These are phyloP conservation scores for Drymonia ruficornis DNA, from an alignment of 2,888 invertebrate genomes.

Conservation along the genomic window DNA sequence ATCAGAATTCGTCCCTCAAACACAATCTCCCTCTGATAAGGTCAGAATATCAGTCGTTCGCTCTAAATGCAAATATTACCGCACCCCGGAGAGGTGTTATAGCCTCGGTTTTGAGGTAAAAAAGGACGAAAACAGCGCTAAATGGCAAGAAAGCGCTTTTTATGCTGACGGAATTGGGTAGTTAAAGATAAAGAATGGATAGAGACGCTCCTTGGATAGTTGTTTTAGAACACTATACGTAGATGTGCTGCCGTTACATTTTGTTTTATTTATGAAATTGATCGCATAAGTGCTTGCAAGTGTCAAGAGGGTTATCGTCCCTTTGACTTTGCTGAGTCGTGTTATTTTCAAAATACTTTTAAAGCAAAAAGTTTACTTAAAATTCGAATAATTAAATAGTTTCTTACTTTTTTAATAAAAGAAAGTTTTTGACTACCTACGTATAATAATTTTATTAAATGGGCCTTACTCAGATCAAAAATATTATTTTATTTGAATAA, in stretches of 20 bases:
- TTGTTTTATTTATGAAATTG: constrained; percentile 40
- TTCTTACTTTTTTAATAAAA: too few species aligned
- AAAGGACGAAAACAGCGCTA: constrained; percentile 79
- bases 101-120: constrained; percentile 78
- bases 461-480: too few species aligned
- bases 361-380: neutral
- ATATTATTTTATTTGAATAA: too few species aligned
- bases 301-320: neutral
- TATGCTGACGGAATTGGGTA: constrained; percentile 75
- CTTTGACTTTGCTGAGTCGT: constrained; percentile 16
- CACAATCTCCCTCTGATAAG: constrained; percentile 80
- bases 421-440: too few species aligned
- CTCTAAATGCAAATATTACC: constrained; percentile 84
- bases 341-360: constrained; percentile 21
- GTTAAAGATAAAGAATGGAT: constrained; percentile 78
- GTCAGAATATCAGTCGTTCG: constrained; percentile 81
- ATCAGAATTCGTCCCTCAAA: constrained; percentile 73
- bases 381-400: too few species aligned
- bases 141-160: constrained; percentile 79
- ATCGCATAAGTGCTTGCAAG: constrained; percentile 23
- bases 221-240: constrained; percentile 45
- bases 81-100: constrained; percentile 80
- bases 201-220: constrained; percentile 61
- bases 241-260: constrained; percentile 37
- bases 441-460: too few species aligned